Percentiles rank a stretch among this genome's conserved stretches.
Evolutionary conservation across 2,113 vertebrate genomes (phyloP).

Genomic region (Morone chrysops): DNA sequence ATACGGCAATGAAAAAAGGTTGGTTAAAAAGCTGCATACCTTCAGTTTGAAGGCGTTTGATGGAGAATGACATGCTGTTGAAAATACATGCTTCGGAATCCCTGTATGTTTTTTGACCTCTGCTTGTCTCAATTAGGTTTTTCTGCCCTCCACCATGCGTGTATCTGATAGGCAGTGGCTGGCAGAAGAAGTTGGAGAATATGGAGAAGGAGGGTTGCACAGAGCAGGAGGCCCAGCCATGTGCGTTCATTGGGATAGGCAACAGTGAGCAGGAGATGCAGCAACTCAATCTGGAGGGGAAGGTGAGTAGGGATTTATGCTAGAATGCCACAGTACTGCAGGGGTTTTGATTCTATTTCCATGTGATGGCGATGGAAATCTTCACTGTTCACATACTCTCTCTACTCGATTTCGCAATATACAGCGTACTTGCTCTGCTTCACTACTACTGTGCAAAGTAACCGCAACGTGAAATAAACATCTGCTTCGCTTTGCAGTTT

Average conservation of each 20-base stretch:
- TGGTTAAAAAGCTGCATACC: neutral
- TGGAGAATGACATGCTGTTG: neutral
- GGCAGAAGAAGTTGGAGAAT: conserved; percentile 98
- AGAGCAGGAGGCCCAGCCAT: conserved; percentile 96
- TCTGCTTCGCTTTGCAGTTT: conserved; percentile 20
- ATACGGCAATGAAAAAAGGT: conserved; percentile 98
- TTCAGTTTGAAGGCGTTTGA: neutral
- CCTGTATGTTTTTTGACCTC: neutral
- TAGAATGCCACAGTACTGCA: neutral
- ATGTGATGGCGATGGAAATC: neutral
- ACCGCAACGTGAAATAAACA: conserved; percentile 11
- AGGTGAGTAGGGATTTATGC: conserved; percentile 82
- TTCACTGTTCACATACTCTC: no score
- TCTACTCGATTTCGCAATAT: neutral
- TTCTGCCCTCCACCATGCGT: conserved; percentile 98
- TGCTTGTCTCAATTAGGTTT: conserved; percentile 83
- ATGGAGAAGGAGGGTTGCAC: conserved; percentile 96
- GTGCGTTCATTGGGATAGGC: conserved; percentile 97
- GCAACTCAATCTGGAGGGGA: conserved; percentile 97
- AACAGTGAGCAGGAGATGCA: conserved; percentile 99
- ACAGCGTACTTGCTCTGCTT: neutral
- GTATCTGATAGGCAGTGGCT: conserved; percentile 96
- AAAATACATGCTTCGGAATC: neutral
- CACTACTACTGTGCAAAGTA: conserved; percentile 4
- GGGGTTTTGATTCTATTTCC: no score